Base-by-base conservation (phyloP, 2,888 invertebrate species). In the Caenorhabditis parvicauda region DNA sequence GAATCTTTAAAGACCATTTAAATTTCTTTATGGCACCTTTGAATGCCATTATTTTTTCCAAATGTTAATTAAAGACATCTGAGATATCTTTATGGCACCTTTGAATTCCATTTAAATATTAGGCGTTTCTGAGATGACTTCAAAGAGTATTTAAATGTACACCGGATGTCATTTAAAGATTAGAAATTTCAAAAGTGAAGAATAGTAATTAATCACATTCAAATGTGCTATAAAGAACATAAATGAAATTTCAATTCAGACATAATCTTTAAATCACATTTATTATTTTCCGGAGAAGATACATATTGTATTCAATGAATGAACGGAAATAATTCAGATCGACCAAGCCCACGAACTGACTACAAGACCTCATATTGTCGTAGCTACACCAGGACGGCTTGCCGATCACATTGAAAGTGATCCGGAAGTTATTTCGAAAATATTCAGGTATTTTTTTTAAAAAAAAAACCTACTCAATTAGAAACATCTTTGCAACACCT, bases 381-480 rank as follows among this genome's bases (percentile, higher is more conserved):
- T 98, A 0, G 91, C 95, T 0, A 96, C 96, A 82, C 96, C 98
- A 0, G 98, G 98, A 1, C 82, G 95, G 19, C 83, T 98, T 37
- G 91, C 91, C 0, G 96, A 96, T 83, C 93, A 94, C 81, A 86
- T 96, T 9, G 88, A 89, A 50, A 91, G 91, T 62, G 82, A 83
- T 61, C 70, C 64, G 7, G 81, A 82, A 29, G 81, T 83, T 59
- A 81, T 77, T 46, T 49, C 57, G 9, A 61, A 61, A 17, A 87
- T 87, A 2, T 86, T 93, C 68, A 87, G 41, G 56, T 56, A 41
- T 2, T 6, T 37, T 25, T 53, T 12, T 35, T 22, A n/a, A 28
- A 25, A 24, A 51, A 21, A 22, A 9, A 14, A 47, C n/a, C 39
- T 1, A 22, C 19, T 9, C 24, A 42, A 22, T 22, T 22, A 14